Evolutionary conservation across 2,888 invertebrate genomes (phyloP).

Genomic region (Ceraclea dissimilis): DNA sequence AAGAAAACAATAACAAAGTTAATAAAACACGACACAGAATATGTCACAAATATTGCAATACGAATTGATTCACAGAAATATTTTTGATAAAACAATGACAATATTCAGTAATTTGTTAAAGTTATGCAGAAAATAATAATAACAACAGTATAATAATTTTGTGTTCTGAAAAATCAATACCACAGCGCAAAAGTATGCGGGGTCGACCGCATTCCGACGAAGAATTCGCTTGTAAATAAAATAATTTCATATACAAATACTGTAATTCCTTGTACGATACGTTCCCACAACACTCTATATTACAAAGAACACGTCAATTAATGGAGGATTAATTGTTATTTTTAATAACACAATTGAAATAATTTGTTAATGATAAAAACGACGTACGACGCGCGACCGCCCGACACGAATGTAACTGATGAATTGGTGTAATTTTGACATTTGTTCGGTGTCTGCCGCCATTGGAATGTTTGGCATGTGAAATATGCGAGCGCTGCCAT

Average conservation of each 20-base stretch:
- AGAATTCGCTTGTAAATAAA: conserved; percentile 13
- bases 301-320: background rate
- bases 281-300: background rate
- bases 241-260: conserved; percentile 9
- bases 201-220: conserved; percentile 20
- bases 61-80: too few relatives aligned
- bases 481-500: conserved; percentile 59
- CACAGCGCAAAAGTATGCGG: conserved; percentile 14
- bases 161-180: conserved; percentile 21
- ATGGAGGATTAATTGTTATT: background rate
- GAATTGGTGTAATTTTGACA: conserved; percentile 58
- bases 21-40: too few relatives aligned
- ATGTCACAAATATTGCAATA: too few relatives aligned
- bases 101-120: background rate
- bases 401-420: conserved; percentile 33
- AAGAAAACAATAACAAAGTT: too few relatives aligned
- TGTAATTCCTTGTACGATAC: background rate
- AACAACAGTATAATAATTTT: conserved; percentile 4
- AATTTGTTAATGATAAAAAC: background rate
- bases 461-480: conserved; percentile 58
- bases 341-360: background rate
- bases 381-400: conserved; percentile 12
- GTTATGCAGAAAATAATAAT: conserved; percentile 14
- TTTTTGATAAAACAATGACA: too few relatives aligned
- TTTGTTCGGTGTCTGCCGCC: conserved; percentile 64